A percentile compares a stretch with the other conserved stretches of the same genome.
phyloP scores from a whole-genome alignment of 2,797 vertebrate genomes.

The Mus minutoides region DNA sequence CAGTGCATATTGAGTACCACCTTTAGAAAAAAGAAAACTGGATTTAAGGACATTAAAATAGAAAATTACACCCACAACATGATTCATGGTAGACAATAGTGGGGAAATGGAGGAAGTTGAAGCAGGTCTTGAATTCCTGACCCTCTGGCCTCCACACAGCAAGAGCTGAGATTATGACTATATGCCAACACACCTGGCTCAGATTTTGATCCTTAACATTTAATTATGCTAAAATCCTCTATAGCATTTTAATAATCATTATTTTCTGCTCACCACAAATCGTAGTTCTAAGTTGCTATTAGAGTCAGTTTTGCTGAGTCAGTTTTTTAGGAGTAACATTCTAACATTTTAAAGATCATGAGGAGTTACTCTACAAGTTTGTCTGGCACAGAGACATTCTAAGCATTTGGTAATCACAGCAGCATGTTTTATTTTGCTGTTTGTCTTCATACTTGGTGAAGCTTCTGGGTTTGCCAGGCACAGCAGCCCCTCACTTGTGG shows the following conservation, averaged over 20 bases:
- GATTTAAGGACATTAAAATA: neutral
- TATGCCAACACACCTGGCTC: neutral
- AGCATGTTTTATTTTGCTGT: neutral
- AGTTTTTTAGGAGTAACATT: neutral
- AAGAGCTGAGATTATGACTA: neutral
- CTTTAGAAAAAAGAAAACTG: neutral
- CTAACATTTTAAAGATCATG: neutral
- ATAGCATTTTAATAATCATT: neutral
- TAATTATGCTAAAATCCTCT: neutral
- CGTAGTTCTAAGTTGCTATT: neutral
- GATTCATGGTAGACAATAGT: neutral
- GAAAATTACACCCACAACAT: neutral
- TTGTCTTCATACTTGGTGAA: neutral
- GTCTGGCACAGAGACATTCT: neutral
- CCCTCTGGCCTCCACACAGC: too few relatives aligned
- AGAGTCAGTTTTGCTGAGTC: too few relatives aligned
- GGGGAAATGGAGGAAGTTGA: neutral
- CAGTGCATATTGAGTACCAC: rapidly evolving
- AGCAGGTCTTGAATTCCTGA: neutral
- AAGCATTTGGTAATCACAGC: neutral
- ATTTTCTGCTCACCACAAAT: neutral
- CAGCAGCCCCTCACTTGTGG: neutral
- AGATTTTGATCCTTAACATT: neutral
- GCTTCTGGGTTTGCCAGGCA: neutral
- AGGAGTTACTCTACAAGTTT: neutral